Evolutionary conservation across 2,888 invertebrate species (phyloP).

Genomic region (Trichopria drosophilae): DNA sequence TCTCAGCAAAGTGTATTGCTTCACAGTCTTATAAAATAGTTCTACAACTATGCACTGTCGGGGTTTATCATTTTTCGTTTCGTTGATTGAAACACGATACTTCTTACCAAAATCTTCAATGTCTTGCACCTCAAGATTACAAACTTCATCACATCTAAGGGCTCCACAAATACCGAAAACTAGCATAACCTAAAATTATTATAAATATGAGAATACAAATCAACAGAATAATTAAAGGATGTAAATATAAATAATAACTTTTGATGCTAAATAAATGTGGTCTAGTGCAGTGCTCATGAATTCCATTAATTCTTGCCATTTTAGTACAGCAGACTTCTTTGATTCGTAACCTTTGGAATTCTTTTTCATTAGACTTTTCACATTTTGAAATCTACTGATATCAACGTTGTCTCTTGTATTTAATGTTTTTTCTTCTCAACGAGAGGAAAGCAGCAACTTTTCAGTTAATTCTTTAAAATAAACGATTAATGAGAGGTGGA

Average conservation of each 20-base stretch:
- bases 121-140: conserved; percentile 29
- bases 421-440: no score
- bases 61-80: conserved; percentile 34
- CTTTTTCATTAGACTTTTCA: conserved; percentile 30
- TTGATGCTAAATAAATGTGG: conserved; percentile 27
- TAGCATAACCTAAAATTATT: conserved; percentile 34
- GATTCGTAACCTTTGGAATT: conserved; percentile 29
- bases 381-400: conserved; percentile 30
- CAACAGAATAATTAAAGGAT: conserved; percentile 4
- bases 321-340: conserved; percentile 30
- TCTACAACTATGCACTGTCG: conserved; percentile 30
- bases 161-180: conserved; percentile 35
- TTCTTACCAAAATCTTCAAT: conserved; percentile 30
- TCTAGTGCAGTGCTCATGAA: conserved; percentile 30
- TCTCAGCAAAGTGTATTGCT: conserved; percentile 28
- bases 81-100: conserved; percentile 31
- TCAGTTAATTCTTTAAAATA: no score
- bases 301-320: conserved; percentile 30
- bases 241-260: conserved; percentile 27
- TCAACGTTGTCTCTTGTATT: conserved; percentile 29
- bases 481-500: conserved; percentile 22
- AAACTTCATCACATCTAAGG: conserved; percentile 32
- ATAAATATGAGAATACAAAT: conserved; percentile 14
- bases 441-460: no score
- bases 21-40: conserved; percentile 30